Conservation (phyloP, 2,888 invertebrate genomes). For the Eulithis prunata region DNA sequence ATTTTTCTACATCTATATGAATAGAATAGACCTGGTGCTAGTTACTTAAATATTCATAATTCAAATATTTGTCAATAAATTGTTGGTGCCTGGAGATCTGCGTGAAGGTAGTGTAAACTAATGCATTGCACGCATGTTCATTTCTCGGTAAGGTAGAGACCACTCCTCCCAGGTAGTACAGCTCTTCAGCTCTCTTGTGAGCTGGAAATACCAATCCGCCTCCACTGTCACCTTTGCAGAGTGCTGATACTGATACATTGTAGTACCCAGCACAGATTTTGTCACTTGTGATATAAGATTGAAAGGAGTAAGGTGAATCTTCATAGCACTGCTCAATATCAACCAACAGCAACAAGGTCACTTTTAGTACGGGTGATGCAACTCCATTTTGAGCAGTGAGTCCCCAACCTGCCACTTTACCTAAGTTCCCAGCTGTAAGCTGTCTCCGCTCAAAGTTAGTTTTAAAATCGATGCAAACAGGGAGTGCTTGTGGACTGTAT, state of each 20-base stretch:
- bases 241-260: not conserved
- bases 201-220: constrained; percentile 8
- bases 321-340: constrained; percentile 34
- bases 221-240: constrained; percentile 9
- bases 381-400: constrained; percentile 44
- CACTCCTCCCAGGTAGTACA: constrained; percentile 7
- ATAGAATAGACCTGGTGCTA: too few species aligned
- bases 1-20: too few species aligned
- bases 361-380: constrained; percentile 47
- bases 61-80: constrained; percentile 6
- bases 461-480: constrained; percentile 77
- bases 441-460: constrained; percentile 33
- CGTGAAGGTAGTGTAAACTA: constrained; percentile 9
- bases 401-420: constrained; percentile 59
- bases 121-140: constrained; percentile 8
- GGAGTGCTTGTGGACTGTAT: constrained; percentile 68
- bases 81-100: not conserved
- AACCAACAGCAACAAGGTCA: constrained; percentile 52
- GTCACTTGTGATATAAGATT: constrained; percentile 55
- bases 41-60: not conserved
- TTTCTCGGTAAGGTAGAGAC: constrained; percentile 1
- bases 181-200: constrained; percentile 1
- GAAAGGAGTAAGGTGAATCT: constrained; percentile 39
- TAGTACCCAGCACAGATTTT: constrained; percentile 61
- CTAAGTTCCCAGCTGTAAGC: constrained; percentile 39